Percentiles rank a stretch among this genome's conserved stretches.
These are phyloP conservation scores for Stegodyphus mimosarum DNA, from an alignment of 1,140 invertebrate species.

Conservation along the genomic window DNA sequence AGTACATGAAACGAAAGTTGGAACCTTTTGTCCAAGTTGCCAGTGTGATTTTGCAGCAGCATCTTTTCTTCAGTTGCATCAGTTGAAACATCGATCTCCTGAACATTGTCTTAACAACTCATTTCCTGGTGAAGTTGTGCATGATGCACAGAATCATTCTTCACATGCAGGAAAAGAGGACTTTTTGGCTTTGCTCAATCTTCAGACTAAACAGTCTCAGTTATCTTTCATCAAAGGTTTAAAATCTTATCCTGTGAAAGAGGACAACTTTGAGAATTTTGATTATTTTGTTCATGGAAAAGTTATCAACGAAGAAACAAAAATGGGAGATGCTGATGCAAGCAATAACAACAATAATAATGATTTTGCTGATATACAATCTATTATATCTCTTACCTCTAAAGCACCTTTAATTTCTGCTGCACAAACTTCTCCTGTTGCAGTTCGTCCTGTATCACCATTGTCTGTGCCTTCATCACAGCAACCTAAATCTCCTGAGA, in stretches of 20 bases:
- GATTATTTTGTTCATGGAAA: constrained; percentile 63
- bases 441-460: constrained; percentile 62
- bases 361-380: constrained; percentile 84
- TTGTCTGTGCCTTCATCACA: not conserved
- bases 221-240: constrained; percentile 7
- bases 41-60: constrained; percentile 66
- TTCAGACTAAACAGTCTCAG: constrained; percentile 70
- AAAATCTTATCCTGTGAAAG: constrained; percentile 17
- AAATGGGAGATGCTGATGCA: constrained; percentile 10
- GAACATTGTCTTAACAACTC: constrained; percentile 53
- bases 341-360: constrained; percentile 34
- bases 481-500: constrained; percentile 62
- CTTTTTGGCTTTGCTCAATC: constrained; percentile 82
- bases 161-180: constrained; percentile 72
- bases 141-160: not conserved
- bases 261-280: constrained; percentile 61
- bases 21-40: constrained; percentile 63
- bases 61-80: constrained; percentile 66
- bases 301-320: constrained; percentile 69
- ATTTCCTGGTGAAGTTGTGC: not conserved
- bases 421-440: constrained; percentile 63
- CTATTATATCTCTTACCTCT: constrained; percentile 81
- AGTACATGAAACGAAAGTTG: constrained; percentile 23
- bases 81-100: constrained; percentile 66
- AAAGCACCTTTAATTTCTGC: constrained; percentile 74